Conservation (phyloP, 2,113 vertebrate genomes). For the Strix aluco region DNA sequence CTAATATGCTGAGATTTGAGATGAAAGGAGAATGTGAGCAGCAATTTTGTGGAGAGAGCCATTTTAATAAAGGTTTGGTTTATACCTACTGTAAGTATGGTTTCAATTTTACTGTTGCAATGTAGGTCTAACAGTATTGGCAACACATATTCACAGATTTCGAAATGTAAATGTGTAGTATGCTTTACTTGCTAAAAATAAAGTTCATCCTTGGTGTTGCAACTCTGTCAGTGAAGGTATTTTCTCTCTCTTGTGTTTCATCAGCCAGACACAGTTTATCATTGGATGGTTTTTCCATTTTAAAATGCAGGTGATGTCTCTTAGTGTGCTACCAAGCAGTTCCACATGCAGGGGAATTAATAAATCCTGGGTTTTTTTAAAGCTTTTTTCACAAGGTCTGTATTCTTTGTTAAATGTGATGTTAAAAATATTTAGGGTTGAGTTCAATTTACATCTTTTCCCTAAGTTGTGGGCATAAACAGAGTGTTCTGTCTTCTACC, state of each 20-base stretch:
- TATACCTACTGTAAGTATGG: not conserved
- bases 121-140: not conserved
- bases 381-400: not conserved
- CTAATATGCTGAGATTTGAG: not conserved
- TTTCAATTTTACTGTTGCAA: not conserved
- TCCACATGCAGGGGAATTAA: not conserved
- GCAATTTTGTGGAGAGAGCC: not conserved
- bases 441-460: not conserved
- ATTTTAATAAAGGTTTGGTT: not conserved
- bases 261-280: not conserved
- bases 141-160: not conserved
- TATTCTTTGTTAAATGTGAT: not conserved
- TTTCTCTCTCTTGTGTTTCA: not conserved
- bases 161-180: not conserved
- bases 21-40: not conserved
- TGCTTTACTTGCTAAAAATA: slow-evolving; percentile 8
- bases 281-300: not conserved
- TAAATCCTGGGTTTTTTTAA: not conserved
- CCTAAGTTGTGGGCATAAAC: not conserved
- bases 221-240: not conserved
- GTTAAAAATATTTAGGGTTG: not conserved
- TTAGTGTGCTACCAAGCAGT: not conserved
- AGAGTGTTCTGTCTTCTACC: not conserved
- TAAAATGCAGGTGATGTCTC: not conserved
- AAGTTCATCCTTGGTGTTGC: not conserved